Base-by-base conservation (phyloP, 2,113 vertebrate genomes). In the Sitta europaea region DNA sequence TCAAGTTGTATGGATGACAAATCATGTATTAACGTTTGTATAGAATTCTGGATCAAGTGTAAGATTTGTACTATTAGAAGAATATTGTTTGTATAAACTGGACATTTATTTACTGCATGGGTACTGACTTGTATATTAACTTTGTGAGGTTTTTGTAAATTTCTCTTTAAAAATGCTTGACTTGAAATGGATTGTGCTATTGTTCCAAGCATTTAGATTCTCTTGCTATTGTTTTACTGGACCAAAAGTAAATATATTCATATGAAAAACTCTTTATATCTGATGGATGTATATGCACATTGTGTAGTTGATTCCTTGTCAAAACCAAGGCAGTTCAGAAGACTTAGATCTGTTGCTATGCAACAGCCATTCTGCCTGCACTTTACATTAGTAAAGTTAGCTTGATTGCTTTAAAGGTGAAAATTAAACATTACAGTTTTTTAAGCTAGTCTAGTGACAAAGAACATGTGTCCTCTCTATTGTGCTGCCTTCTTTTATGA, bases 101-200 rank as follows among this genome's bases (percentile, higher is more conserved):
- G 86, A 95, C 97, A 97, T 98, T 98, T 98, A 98, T 97, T 97
- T 98, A 98, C 97, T 98, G 98, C 98, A 99, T 98, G 98, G 71
- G 85, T 98, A 98, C 96, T 97, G 96, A 96, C 94, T 96, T 97
- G 83, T 97, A 98, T 94, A 98, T 98, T 98, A 96, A 98, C 98
- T 98, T 98, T 97, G 97, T 98, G 98, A 96, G 96, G 95, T 97
- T 98, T 97, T 98, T 98, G 97, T 98, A 98, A 96, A 97, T 97
- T 98, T 98, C 95, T 97, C 95, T 90, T 89, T 18, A 97, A 95
- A 94, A 96, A 96, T 96, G 97, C 96, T 98, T 98, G 97, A 98
- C 93, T 94, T 97, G 96, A 97, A 97, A 97, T 96, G 92, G 97
- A 94, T 97, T 96, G 96, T 98, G 98, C 93, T 98, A 61, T 97